Conservation (phyloP, 2,113 vertebrate species). For the Tursiops truncatus region DNA sequence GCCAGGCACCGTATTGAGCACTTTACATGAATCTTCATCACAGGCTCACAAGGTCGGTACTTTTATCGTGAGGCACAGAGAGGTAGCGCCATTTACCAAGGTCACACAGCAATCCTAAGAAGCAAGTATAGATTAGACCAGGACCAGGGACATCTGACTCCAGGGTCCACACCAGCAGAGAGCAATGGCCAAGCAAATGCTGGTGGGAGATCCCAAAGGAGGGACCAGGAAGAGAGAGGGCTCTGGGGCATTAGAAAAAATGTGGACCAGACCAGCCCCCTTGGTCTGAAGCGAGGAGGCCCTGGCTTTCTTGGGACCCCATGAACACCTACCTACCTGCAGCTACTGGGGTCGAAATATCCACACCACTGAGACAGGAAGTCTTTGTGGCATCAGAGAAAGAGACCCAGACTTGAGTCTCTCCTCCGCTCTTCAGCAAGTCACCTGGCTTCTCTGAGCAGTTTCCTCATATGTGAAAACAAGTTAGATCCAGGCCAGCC, state of each 20-base stretch:
- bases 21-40: background rate
- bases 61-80: background rate
- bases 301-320: background rate
- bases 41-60: background rate
- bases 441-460: background rate
- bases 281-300: background rate
- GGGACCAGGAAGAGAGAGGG: background rate
- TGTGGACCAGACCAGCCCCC: background rate
- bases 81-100: background rate
- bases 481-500: background rate
- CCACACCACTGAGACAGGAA: background rate
- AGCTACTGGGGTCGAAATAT: background rate
- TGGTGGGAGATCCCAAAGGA: background rate
- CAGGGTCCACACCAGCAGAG: background rate
- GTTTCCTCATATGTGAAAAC: background rate
- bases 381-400: background rate
- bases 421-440: background rate
- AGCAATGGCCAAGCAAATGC: background rate
- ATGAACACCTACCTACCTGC: accelerated
- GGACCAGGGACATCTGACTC: background rate
- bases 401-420: background rate
- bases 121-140: background rate
- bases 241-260: background rate
- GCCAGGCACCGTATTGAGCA: background rate
- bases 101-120: background rate